Base-by-base conservation (phyloP, 2,888 invertebrate genomes). In the Aplocera efformata region DNA sequence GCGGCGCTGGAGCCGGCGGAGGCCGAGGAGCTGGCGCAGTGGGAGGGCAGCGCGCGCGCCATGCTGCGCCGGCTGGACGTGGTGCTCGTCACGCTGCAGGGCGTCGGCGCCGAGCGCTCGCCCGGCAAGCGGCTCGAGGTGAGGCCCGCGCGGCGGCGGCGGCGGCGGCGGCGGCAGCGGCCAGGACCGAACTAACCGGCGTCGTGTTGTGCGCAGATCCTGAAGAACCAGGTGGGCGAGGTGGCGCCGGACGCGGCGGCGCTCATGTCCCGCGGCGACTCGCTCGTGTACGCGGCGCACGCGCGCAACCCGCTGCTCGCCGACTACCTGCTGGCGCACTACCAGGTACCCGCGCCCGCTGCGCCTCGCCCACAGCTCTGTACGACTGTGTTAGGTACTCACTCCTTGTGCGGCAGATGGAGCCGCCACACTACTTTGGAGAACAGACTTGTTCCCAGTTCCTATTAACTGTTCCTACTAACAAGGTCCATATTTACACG, bases 161-260 rank as follows among this genome's bases (percentile, higher is more conserved):
- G 9, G 7, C n/a, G n/a, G n/a, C n/a, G n/a, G n/a, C n/a, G n/a
- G n/a, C n/a, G n/a, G n/a, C n/a, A n/a, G n/a, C n/a, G n/a, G n/a
- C n/a, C n/a, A n/a, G n/a, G n/a, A n/a, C n/a, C n/a, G n/a, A n/a
- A n/a, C n/a, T n/a, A n/a, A n/a, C n/a, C n/a, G n/a, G n/a, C n/a
- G n/a, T n/a, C 7, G 20, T 11, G 8, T 10, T n/a, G 9, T 23
- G 4, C 20, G 1, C 60, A 92, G 92, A 83, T 91, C 42, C 67
- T 93, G 49, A 92, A 93, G 66, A 79, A 88, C 54, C 92, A 92
- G 71, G 70, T 92, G 47, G 90, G 90, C 21, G 79, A 81, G 39
- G 73, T 94, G 49, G 94, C 94, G 7, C 93, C 94, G 1, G 94
- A 93, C 69, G 94, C 94, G 43, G 94, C 94, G 4, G 91, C 92